phyloP scores from a whole-genome alignment of 2,888 invertebrate species.

The Chrysolina haemoptera region DNA sequence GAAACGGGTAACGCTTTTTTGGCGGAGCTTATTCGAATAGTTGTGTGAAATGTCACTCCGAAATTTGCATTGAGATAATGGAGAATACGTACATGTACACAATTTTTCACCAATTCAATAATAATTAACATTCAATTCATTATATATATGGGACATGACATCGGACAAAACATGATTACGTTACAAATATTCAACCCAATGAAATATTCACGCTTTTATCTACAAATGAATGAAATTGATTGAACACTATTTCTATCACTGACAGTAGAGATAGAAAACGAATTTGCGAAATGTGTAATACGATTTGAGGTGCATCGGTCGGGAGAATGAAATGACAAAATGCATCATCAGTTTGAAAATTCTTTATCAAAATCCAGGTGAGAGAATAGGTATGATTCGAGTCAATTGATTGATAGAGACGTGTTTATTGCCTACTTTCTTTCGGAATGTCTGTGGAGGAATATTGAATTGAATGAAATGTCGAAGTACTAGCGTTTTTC shows the following conservation, averaged over 20 bases:
- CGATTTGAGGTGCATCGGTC: too few relatives aligned
- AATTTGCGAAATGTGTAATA: too few relatives aligned
- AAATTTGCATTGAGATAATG: constrained; percentile 12
- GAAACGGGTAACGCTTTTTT: background rate
- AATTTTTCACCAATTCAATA: background rate
- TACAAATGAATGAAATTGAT: constrained; percentile 1
- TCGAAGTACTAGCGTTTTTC: too few relatives aligned
- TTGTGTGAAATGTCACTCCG: background rate
- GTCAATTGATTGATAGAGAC: too few relatives aligned
- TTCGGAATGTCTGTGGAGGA: too few relatives aligned
- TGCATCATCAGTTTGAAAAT: too few relatives aligned
- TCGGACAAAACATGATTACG: constrained; percentile 10
- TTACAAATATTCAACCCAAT: background rate
- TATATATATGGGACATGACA: background rate
- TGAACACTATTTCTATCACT: background rate
- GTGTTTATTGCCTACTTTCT: too few relatives aligned
- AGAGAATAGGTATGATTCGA: too few relatives aligned
- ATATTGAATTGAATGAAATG: too few relatives aligned
- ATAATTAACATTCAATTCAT: constrained; percentile 5
- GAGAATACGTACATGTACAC: background rate
- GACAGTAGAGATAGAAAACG: too few relatives aligned
- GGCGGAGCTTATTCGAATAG: background rate
- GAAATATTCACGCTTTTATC: background rate
- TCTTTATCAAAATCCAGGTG: too few relatives aligned
- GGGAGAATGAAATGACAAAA: too few relatives aligned